Evolutionary conservation across 1,140 invertebrate species (phyloP).

Genomic region (Heliconius congener): DNA sequence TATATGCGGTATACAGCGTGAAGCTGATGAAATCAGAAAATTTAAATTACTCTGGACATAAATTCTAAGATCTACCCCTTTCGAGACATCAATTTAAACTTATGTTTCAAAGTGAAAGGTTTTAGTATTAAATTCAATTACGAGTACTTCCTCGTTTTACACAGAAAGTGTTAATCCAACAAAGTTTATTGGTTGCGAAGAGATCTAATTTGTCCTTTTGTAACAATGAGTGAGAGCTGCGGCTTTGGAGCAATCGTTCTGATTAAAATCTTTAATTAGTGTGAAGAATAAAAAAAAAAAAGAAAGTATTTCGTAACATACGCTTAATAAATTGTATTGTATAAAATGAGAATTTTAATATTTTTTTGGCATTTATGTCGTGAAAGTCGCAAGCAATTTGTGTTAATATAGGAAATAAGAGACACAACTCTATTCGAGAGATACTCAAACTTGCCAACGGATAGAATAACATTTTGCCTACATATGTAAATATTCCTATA

Average conservation of each 20-base stretch:
- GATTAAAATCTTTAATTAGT: slow-evolving; percentile 18
- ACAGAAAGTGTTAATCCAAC: slow-evolving; percentile 30
- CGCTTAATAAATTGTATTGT: no score
- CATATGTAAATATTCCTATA: background rate
- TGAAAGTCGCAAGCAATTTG: no score
- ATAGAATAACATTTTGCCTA: no score
- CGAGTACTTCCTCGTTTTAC: slow-evolving; percentile 30
- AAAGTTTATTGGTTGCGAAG: slow-evolving; percentile 32
- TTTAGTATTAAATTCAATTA: slow-evolving; percentile 33
- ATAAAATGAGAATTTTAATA: no score
- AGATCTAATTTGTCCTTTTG: slow-evolving; percentile 32
- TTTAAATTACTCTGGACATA: background rate
- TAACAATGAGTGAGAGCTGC: slow-evolving; percentile 22
- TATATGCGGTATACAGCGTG: no score
- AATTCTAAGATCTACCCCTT: slow-evolving; percentile 10
- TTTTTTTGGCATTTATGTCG: no score
- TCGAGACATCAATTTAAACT: slow-evolving; percentile 30
- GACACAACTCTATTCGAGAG: no score
- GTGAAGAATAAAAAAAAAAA: background rate
- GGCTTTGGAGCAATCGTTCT: slow-evolving; percentile 12
- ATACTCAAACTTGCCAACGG: no score
- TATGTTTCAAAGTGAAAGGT: slow-evolving; percentile 25
- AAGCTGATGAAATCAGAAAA: background rate
- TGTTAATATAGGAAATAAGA: no score
- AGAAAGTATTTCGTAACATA: background rate